phyloP scores from a whole-genome alignment of 2,113 vertebrate species.

The Cyanoramphus novaezelandiae region DNA sequence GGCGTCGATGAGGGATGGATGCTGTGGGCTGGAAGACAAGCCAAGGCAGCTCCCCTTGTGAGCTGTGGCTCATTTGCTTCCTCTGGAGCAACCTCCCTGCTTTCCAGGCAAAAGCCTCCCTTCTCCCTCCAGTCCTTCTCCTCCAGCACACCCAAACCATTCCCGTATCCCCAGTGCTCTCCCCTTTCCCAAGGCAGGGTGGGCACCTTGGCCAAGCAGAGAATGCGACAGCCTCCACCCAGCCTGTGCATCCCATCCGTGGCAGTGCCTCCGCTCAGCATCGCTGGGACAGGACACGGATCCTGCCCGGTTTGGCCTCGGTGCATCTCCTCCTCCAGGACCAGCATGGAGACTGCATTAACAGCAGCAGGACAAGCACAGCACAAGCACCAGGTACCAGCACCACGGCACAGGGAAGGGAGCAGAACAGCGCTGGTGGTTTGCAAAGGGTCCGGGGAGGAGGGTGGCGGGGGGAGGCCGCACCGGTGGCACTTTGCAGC shows the following conservation, averaged over 20 bases:
- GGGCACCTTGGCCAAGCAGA: background rate
- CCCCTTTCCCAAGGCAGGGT: background rate
- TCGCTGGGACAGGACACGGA: accelerated
- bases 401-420: background rate
- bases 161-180: background rate
- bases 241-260: accelerated
- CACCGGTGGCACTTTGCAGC: background rate
- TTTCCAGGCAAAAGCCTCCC: background rate
- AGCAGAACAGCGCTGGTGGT: background rate
- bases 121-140: background rate
- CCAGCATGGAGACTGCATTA: background rate
- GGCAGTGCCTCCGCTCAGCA: background rate
- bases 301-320: background rate
- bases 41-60: background rate
- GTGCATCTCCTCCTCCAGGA: background rate
- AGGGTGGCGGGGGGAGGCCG: background rate
- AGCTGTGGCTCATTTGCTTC: background rate
- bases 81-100: background rate
- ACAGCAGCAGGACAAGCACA: background rate
- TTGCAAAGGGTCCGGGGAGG: background rate
- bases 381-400: background rate
- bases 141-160: background rate
- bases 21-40: background rate
- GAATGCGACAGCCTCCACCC: background rate
- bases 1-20: background rate